Conservation (phyloP, 2,797 vertebrate genomes). For the Octomys mimax region DNA sequence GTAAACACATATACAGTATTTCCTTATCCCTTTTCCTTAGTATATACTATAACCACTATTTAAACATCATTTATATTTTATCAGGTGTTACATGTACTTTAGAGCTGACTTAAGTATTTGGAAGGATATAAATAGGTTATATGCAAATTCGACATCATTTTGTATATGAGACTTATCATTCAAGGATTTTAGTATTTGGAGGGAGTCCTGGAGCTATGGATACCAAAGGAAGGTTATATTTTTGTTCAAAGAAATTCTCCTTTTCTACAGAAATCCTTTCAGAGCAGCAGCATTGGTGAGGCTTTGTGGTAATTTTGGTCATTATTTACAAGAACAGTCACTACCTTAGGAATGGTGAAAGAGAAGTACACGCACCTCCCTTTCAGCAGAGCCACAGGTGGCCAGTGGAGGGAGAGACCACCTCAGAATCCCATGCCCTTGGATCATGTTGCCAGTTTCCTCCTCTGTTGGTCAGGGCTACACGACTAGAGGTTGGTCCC, state of each 20-base stretch:
- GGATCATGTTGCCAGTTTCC: slow-evolving; percentile 1
- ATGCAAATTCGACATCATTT: neutral
- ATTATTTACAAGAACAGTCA: neutral
- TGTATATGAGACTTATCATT: neutral
- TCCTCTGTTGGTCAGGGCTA: neutral
- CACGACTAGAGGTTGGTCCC: neutral
- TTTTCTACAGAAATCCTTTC: slow-evolving; percentile 30
- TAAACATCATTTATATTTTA: neutral
- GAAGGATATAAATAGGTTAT: neutral
- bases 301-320: neutral
- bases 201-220: neutral
- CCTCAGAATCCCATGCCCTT: neutral
- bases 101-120: neutral
- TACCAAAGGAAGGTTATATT: neutral
- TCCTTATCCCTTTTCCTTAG: neutral
- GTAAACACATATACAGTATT: neutral
- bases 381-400: neutral
- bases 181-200: neutral
- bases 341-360: neutral
- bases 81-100: neutral
- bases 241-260: slow-evolving; percentile 4
- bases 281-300: neutral
- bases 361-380: neutral
- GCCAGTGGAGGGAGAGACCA: neutral
- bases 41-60: neutral